These are phyloP conservation scores for Strongylocentrotus purpuratus DNA, from an alignment of 35 echinoderm and acorn worm genomes.

Conservation along the genomic window DNA sequence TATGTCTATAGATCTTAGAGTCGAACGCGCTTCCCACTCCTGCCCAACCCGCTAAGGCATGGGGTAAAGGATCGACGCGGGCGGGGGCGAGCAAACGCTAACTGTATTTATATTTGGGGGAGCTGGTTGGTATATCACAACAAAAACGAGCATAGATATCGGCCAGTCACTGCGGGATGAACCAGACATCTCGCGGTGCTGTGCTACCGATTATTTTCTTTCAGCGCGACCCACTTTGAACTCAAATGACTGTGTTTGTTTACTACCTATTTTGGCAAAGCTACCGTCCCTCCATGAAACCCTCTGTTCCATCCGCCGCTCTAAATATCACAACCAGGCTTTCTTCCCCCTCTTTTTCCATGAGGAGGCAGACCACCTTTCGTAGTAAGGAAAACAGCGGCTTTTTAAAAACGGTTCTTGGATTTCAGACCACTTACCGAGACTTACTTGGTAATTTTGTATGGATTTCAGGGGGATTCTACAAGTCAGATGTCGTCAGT, in stretches of 20 bases:
- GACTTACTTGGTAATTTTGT: slow-evolving; percentile 37
- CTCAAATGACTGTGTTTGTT: slow-evolving; percentile 41
- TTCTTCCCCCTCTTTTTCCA: not conserved
- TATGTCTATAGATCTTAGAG: slow-evolving; percentile 25
- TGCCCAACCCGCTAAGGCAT: not conserved
- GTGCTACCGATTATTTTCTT: slow-evolving; percentile 31
- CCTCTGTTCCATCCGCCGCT: not conserved
- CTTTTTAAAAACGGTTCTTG: slow-evolving; percentile 40
- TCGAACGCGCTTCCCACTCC: not conserved
- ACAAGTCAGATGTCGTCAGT: slow-evolving; percentile 45
- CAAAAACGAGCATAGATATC: not conserved
- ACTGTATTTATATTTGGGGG: slow-evolving; percentile 3
- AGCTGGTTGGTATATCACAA: not conserved
- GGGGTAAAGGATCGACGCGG: not conserved
- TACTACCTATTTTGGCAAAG: slow-evolving; percentile 25
- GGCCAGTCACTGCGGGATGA: not conserved
- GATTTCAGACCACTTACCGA: slow-evolving; percentile 42
- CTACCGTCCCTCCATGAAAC: not conserved
- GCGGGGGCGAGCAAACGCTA: not conserved
- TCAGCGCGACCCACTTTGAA: slow-evolving; percentile 39
- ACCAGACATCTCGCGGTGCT: not conserved
- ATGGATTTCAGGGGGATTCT: slow-evolving; percentile 29
- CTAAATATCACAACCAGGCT: not conserved
- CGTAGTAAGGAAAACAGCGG: slow-evolving; percentile 32
- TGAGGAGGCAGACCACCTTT: slow-evolving; percentile 21